Conservation (phyloP, 1,140 invertebrate genomes). For the Monochamus saltuarius region DNA sequence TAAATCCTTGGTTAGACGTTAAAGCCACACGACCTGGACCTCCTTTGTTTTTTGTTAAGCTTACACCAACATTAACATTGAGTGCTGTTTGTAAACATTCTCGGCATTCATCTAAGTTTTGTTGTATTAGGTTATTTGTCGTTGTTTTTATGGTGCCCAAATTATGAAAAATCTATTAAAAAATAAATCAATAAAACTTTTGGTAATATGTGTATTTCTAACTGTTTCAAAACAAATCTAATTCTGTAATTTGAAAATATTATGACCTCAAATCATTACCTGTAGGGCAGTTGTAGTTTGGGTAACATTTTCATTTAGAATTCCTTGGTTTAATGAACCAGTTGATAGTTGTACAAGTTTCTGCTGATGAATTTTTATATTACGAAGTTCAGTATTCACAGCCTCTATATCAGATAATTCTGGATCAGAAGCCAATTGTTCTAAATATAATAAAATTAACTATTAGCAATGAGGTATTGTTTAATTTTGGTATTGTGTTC, state of each 20-base stretch:
- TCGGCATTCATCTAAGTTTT: constrained; percentile 58
- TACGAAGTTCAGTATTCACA: constrained; percentile 67
- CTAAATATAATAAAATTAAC: constrained; percentile 50
- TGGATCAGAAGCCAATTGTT: constrained; percentile 66
- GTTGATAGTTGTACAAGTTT: constrained; percentile 69
- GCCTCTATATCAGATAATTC: constrained; percentile 70
- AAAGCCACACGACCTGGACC: constrained; percentile 71
- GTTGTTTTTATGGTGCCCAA: constrained; percentile 61
- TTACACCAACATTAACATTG: constrained; percentile 52
- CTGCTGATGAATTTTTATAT: constrained; percentile 64
- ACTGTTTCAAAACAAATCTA: too few relatives aligned
- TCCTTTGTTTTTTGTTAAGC: constrained; percentile 46
- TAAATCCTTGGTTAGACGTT: constrained; percentile 69
- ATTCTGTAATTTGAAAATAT: too few relatives aligned
- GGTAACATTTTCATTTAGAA: constrained; percentile 65
- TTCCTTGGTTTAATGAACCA: constrained; percentile 65
- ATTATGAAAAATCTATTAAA: constrained; percentile 75
- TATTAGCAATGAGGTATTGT: too few relatives aligned
- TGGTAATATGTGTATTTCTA: too few relatives aligned
- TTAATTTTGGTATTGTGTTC: too few relatives aligned
- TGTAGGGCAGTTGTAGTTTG: constrained; percentile 60
- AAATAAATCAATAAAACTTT: background rate
- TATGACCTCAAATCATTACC: constrained; percentile 23
- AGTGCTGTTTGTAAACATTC: constrained; percentile 61
- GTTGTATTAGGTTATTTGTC: constrained; percentile 59